These are phyloP conservation scores for Achroia grisella DNA, from an alignment of 1,140 invertebrate genomes.

Conservation along the genomic window DNA sequence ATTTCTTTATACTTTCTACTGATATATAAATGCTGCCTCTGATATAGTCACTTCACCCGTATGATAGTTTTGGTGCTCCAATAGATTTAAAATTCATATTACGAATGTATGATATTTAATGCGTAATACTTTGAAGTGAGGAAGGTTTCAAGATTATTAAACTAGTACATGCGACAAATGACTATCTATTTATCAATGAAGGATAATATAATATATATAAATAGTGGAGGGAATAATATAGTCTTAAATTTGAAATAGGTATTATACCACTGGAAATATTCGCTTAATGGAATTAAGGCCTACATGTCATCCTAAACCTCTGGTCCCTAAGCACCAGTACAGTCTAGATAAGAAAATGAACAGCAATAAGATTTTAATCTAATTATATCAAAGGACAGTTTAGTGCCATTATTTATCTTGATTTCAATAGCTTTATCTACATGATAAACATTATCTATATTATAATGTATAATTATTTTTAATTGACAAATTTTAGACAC, in stretches of 20 bases:
- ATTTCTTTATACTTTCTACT: no score
- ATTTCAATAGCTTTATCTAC: not conserved
- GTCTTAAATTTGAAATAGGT: slow-evolving; percentile 48
- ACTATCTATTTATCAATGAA: slow-evolving; percentile 21
- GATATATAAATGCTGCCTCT: no score
- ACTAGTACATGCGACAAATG: slow-evolving; percentile 12
- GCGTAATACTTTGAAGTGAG: no score
- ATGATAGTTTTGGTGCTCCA: no score
- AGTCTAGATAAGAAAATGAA: slow-evolving; percentile 12
- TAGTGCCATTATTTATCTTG: not conserved
- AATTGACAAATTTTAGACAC: slow-evolving; percentile 1
- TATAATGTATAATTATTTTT: not conserved
- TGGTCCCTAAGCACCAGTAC: slow-evolving; percentile 56
- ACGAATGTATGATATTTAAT: no score
- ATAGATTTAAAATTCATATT: no score
- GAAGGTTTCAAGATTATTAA: not conserved
- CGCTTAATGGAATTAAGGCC: slow-evolving; percentile 25
- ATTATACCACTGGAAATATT: slow-evolving; percentile 21
- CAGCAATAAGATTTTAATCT: no score
- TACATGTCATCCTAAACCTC: slow-evolving; percentile 31
- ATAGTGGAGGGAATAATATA: slow-evolving; percentile 65
- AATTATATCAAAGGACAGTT: not conserved
- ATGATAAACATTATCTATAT: not conserved
- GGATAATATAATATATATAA: slow-evolving; percentile 34
- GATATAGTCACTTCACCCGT: no score